Conservation (phyloP, 2,888 invertebrate genomes). For the Mongoloraphidia duomilia region DNA sequence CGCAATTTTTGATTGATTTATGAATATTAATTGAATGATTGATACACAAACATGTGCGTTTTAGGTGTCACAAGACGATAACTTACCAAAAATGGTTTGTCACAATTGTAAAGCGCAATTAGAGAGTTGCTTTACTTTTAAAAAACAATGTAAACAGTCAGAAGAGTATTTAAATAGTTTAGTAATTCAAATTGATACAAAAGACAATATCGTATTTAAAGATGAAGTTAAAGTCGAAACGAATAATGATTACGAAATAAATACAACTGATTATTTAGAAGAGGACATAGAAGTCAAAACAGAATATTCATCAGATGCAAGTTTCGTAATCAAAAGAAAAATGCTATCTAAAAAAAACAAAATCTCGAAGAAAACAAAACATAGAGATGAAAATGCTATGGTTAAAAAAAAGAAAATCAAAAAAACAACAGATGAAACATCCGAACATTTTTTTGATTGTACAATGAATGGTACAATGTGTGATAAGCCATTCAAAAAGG, state of each 20-base stretch:
- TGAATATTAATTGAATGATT: not conserved
- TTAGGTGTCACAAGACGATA: not conserved
- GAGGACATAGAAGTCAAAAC: not conserved
- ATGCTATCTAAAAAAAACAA: not conserved
- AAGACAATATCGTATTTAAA: not conserved
- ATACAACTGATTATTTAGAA: not conserved
- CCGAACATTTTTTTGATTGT: not conserved
- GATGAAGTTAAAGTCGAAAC: not conserved
- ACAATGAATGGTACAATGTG: too few relatives aligned
- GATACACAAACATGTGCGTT: not conserved
- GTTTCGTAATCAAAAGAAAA: not conserved
- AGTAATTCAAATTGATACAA: not conserved
- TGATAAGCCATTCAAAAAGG: not conserved
- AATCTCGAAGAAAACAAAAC: not conserved
- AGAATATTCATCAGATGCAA: not conserved
- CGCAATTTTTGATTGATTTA: not conserved
- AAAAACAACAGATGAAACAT: too few relatives aligned
- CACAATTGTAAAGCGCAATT: not conserved
- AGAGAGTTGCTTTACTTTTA: not conserved
- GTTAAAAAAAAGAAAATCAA: too few relatives aligned
- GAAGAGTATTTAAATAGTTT: not conserved
- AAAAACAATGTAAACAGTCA: not conserved
- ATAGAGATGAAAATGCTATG: not conserved
- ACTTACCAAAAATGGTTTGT: not conserved
- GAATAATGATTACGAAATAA: too few relatives aligned